Percentiles rank a stretch among this genome's conserved stretches.
Evolutionary conservation across 2,797 vertebrate species (phyloP).

Genomic region (Sebastiscus tertius): DNA sequence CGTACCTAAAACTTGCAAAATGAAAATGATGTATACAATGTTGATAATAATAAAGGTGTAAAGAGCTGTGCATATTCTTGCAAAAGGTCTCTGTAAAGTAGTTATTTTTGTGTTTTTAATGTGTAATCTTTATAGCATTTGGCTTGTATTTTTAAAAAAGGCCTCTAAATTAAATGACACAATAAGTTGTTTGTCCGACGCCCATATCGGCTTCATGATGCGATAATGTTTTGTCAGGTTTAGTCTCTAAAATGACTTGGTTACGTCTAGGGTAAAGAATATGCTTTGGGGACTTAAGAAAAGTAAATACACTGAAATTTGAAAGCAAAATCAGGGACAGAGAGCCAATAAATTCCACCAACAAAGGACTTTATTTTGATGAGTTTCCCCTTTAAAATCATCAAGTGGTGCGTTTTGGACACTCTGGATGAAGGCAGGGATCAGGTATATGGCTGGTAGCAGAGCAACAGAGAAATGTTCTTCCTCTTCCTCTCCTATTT

Average conservation of each 20-base stretch:
- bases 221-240: neutral
- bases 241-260: neutral
- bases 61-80: neutral
- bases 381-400: no score
- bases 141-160: neutral
- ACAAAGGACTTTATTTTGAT: no score
- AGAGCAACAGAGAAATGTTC: no score
- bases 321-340: no score
- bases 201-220: neutral
- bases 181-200: neutral
- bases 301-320: no score
- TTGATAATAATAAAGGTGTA: neutral
- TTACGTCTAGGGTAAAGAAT: neutral
- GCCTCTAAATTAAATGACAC: neutral
- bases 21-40: constrained; percentile 17
- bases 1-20: neutral
- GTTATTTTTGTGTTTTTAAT: neutral
- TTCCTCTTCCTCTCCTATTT: no score
- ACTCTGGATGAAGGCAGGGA: no score
- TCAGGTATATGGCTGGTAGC: no score
- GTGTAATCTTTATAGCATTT: neutral
- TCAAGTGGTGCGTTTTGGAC: no score
- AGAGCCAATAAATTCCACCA: no score
- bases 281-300: neutral
- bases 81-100: neutral